Conservation (phyloP, 2,797 vertebrate species). For the Nyctibius grandis region DNA sequence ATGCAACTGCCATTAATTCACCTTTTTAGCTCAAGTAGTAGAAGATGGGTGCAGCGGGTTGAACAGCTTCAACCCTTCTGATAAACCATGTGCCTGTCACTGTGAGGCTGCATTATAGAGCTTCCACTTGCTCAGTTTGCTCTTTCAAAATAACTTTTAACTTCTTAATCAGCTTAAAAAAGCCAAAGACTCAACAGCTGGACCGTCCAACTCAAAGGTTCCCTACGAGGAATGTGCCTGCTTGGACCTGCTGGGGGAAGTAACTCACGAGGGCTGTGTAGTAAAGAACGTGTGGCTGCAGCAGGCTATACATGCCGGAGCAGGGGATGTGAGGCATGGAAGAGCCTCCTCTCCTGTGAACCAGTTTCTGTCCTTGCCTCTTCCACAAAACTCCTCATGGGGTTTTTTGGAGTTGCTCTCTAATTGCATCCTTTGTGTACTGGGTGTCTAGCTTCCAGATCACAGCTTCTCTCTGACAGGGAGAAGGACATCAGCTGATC, state of each 20-base stretch:
- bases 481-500: background rate
- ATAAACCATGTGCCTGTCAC: background rate
- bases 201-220: background rate
- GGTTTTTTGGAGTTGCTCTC: background rate
- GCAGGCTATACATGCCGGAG: fast-evolving
- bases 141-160: background rate
- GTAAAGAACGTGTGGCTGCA: background rate
- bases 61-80: background rate
- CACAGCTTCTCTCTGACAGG: background rate
- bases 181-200: background rate
- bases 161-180: background rate
- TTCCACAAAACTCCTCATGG: background rate
- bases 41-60: background rate
- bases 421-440: background rate
- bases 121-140: background rate
- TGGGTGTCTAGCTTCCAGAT: background rate
- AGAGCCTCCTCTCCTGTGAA: background rate
- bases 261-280: background rate
- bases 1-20: background rate
- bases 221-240: background rate
- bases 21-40: background rate
- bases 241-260: background rate
- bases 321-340: fast-evolving
- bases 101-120: fast-evolving
- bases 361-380: background rate